These are phyloP conservation scores for Rhipidura dahli DNA, from an alignment of 2,113 vertebrate species.

Conservation along the genomic window DNA sequence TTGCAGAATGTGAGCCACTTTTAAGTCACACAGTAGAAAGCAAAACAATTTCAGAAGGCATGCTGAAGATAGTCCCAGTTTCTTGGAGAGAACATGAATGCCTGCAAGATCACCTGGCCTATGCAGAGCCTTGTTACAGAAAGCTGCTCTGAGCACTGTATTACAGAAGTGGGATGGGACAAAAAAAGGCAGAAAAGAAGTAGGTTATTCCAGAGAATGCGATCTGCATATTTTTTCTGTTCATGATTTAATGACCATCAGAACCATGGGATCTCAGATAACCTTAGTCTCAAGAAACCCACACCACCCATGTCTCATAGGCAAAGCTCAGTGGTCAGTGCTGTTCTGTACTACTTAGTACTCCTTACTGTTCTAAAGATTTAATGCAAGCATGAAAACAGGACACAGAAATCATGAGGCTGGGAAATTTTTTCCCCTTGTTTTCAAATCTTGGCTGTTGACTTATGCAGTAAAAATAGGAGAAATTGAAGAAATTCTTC, in stretches of 20 bases:
- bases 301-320: neutral
- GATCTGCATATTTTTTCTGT: neutral
- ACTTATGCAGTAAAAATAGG: neutral
- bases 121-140: neutral
- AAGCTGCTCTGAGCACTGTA: neutral
- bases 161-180: neutral
- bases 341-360: neutral
- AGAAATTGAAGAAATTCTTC: neutral
- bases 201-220: neutral
- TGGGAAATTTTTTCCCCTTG: neutral
- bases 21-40: neutral
- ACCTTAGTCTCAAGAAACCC: neutral
- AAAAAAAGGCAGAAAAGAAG: neutral
- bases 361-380: neutral
- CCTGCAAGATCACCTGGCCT: neutral
- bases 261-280: neutral
- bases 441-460: neutral
- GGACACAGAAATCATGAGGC: fast-evolving
- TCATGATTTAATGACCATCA: neutral
- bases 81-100: neutral
- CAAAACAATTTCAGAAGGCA: neutral
- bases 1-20: neutral
- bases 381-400: neutral
- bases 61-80: neutral
- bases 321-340: neutral